These are phyloP conservation scores for Phoxinus phoxinus DNA, from an alignment of 2,113 vertebrate species.

Conservation along the genomic window DNA sequence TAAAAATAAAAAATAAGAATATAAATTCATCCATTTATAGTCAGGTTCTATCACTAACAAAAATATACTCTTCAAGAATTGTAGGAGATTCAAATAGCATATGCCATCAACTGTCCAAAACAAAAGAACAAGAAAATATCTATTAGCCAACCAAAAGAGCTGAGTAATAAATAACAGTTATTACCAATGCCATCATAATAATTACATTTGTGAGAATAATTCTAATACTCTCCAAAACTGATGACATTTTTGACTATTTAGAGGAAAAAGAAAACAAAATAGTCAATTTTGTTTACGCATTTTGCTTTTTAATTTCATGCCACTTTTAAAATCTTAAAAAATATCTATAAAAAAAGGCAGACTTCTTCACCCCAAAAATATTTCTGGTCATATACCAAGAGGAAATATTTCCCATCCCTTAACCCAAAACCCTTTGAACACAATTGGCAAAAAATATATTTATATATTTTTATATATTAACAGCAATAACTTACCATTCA, in stretches of 20 bases:
- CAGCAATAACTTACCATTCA: constrained; percentile 90
- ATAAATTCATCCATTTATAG: constrained; percentile 46
- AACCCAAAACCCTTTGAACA: constrained; percentile 79
- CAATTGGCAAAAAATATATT: constrained; percentile 83
- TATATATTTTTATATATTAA: constrained; percentile 79
- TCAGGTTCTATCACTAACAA: constrained; percentile 73
- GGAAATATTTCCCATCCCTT: constrained; percentile 76
- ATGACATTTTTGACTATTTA: constrained; percentile 71
- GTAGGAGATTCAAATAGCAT: constrained; percentile 78
- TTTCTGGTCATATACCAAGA: constrained; percentile 76
- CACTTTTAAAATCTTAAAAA: constrained; percentile 82
- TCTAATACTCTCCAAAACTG: constrained; percentile 72
- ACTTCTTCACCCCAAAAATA: constrained; percentile 81
- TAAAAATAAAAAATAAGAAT: constrained; percentile 44
- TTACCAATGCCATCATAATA: constrained; percentile 48
- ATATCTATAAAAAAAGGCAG: constrained; percentile 80
- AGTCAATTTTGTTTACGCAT: constrained; percentile 71
- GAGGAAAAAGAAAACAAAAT: constrained; percentile 66
- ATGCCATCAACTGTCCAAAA: constrained; percentile 79
- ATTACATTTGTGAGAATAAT: constrained; percentile 63
- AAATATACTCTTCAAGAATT: constrained; percentile 88
- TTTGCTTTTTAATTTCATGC: constrained; percentile 72
- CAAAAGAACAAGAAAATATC: constrained; percentile 66
- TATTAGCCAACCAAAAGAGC: constrained; percentile 51
- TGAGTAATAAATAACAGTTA: constrained; percentile 69